Evolutionary conservation across 92 coral and sea anemone species (phyloP).

Genomic region (Heliopora coerulea): DNA sequence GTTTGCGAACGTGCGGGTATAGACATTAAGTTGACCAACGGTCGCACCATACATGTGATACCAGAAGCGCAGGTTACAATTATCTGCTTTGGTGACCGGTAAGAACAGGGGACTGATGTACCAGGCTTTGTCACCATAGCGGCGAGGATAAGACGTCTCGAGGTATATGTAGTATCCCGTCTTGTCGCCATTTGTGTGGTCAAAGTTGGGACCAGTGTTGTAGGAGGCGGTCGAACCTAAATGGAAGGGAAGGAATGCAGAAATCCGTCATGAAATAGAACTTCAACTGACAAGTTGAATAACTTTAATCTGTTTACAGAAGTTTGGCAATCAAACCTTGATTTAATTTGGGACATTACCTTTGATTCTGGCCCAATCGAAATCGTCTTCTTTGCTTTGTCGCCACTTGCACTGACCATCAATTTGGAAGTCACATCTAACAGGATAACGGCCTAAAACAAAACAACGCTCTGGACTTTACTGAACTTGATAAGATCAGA

Average conservation of each 20-base stretch:
- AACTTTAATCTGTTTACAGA: not conserved
- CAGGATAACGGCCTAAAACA: conserved; percentile 57
- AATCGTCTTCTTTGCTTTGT: conserved; percentile 83
- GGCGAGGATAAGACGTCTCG: conserved; percentile 95
- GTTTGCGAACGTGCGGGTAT: conserved; percentile 71
- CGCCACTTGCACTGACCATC: conserved; percentile 86
- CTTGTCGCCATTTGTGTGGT: conserved; percentile 79
- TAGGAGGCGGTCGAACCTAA: conserved; percentile 76
- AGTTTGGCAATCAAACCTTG: too few species aligned
- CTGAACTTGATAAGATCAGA: too few species aligned
- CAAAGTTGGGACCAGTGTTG: conserved; percentile 93
- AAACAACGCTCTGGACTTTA: not conserved
- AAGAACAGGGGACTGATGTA: conserved; percentile 83
- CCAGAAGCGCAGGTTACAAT: conserved; percentile 84
- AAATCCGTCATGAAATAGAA: not conserved
- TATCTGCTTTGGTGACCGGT: conserved; percentile 49
- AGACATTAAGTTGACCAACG: conserved; percentile 79
- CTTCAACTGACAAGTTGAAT: too few species aligned
- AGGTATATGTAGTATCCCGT: conserved; percentile 81
- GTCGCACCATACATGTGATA: conserved; percentile 98
- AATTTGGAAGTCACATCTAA: conserved; percentile 74
- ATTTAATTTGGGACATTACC: conserved; percentile 46
- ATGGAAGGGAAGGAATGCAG: not conserved
- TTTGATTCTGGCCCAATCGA: conserved; percentile 84
- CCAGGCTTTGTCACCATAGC: conserved; percentile 97